Evolutionary conservation across 2,888 invertebrate species (phyloP).

Genomic region (Dorcus parallelipipedus): DNA sequence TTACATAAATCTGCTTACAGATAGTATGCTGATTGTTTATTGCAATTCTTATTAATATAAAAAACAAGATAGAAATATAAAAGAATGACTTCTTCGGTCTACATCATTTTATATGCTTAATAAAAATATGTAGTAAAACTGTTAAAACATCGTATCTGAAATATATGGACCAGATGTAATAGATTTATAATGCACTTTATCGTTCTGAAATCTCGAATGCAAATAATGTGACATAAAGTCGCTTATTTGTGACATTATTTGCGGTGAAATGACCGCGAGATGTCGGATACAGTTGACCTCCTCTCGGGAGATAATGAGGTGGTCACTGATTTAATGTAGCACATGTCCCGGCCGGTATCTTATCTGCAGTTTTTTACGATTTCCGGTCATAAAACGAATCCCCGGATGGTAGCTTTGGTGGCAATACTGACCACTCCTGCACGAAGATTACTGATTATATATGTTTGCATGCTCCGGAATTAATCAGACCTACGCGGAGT

Average conservation of each 20-base stretch:
- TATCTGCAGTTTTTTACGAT: conserved; percentile 25
- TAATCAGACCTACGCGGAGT: conserved; percentile 21
- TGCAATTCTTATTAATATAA: too few relatives aligned
- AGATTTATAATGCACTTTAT: not conserved
- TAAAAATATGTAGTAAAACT: too few relatives aligned
- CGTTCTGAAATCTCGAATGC: not conserved
- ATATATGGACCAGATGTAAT: too few relatives aligned
- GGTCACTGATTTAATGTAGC: conserved; percentile 25
- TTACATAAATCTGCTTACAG: too few relatives aligned
- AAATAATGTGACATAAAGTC: not conserved
- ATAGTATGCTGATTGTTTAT: too few relatives aligned
- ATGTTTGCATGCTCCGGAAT: conserved; percentile 17
- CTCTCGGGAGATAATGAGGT: conserved; percentile 19
- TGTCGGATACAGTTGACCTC: not conserved
- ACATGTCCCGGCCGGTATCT: conserved; percentile 24
- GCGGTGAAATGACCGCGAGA: not conserved
- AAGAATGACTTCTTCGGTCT: too few relatives aligned
- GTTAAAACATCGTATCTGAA: too few relatives aligned
- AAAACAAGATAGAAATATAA: too few relatives aligned
- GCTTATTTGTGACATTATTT: not conserved
- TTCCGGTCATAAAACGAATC: conserved; percentile 22
- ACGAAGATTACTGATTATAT: too few relatives aligned
- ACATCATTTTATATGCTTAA: too few relatives aligned
- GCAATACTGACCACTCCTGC: too few relatives aligned
- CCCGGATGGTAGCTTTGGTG: conserved; percentile 15